A percentile compares a stretch with the other conserved stretches of the same genome.
Evolutionary conservation across 2,113 vertebrate genomes (phyloP).

Genomic region (Sialia sialis): DNA sequence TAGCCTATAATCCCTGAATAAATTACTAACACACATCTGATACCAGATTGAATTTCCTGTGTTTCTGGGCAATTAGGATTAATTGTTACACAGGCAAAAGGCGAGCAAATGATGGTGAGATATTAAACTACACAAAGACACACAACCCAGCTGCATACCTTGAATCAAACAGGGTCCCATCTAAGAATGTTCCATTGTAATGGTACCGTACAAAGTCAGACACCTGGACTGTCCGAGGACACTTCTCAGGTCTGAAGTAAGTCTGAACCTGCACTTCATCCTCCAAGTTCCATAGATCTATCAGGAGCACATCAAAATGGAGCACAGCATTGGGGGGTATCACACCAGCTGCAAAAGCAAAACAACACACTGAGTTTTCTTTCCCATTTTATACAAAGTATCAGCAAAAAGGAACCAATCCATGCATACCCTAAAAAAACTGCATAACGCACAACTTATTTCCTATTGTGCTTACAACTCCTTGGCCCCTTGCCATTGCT

Average conservation of each 20-base stretch:
- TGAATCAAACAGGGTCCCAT: constrained; percentile 97
- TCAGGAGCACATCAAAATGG: constrained; percentile 92
- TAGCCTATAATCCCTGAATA: neutral
- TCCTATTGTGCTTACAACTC: neutral
- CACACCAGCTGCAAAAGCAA: constrained; percentile 77
- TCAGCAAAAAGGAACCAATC: neutral
- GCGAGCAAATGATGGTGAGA: neutral
- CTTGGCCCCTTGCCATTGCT: neutral
- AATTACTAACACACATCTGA: neutral
- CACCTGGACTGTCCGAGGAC: constrained; percentile 86
- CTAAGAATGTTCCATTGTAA: constrained; percentile 93
- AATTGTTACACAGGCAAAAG: neutral
- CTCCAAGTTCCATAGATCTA: constrained; percentile 92
- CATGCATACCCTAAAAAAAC: neutral
- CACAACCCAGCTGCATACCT: constrained; percentile 73
- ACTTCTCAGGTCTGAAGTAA: constrained; percentile 83
- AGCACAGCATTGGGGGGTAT: constrained; percentile 90
- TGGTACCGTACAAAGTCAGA: constrained; percentile 96
- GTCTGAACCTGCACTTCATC: constrained; percentile 87
- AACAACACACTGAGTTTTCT: neutral
- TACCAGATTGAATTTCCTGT: neutral
- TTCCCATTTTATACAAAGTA: neutral
- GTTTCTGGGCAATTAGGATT: neutral
- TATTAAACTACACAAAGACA: neutral
- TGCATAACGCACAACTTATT: neutral